These are phyloP conservation scores for Spizella passerina DNA, from an alignment of 2,797 vertebrate genomes.

Conservation along the genomic window DNA sequence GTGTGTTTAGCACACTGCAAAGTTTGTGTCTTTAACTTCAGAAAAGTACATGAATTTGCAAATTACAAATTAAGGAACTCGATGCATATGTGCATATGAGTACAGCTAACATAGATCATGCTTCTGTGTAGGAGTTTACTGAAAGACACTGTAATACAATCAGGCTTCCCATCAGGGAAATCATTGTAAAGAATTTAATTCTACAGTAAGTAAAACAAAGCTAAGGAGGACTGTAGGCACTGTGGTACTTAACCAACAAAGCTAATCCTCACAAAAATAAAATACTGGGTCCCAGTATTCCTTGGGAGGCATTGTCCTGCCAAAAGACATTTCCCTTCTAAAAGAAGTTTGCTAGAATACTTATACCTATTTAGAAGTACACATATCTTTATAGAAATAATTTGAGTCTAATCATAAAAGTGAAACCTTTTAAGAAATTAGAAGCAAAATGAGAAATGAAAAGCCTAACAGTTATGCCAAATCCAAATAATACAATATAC, in stretches of 20 bases:
- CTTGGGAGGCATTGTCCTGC: not conserved
- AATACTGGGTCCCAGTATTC: not conserved
- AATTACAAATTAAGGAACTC: not conserved
- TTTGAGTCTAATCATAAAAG: not conserved
- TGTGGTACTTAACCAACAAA: not conserved
- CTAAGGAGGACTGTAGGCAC: not conserved
- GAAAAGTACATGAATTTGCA: not conserved
- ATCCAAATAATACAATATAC: not conserved
- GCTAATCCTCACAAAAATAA: not conserved
- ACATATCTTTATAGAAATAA: not conserved
- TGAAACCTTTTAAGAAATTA: not conserved
- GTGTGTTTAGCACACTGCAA: not conserved
- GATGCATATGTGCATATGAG: not conserved
- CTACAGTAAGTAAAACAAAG: not conserved
- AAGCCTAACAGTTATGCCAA: not conserved
- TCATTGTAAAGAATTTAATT: not conserved
- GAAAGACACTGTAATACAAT: not conserved
- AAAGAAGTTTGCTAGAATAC: not conserved
- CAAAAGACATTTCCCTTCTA: not conserved
- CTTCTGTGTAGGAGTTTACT: not conserved
- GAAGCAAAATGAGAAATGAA: not conserved
- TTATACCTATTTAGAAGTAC: not conserved
- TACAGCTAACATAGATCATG: not conserved
- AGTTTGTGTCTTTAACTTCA: constrained; percentile 2
- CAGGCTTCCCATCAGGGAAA: not conserved